Conservation (phyloP, 2,797 vertebrate genomes). For the Microctenopoma steveboyesi region DNA sequence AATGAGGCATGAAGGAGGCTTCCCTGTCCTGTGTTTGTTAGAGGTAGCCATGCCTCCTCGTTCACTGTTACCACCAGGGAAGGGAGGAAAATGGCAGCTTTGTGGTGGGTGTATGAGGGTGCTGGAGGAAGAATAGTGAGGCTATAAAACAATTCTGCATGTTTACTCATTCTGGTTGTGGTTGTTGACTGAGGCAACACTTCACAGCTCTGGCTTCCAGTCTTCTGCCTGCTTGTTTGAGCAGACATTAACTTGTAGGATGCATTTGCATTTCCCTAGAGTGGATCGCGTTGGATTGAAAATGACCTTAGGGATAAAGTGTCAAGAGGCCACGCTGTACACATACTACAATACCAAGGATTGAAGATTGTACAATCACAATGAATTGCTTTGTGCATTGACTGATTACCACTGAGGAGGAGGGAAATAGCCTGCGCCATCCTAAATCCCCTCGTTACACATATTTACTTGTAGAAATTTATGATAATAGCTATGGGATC, state of each 20-base stretch:
- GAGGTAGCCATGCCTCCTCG: slow-evolving; percentile 49
- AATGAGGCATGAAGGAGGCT: slow-evolving; percentile 85
- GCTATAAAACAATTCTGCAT: slow-evolving; percentile 32
- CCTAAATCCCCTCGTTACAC: slow-evolving; percentile 47
- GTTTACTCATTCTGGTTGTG: slow-evolving; percentile 46
- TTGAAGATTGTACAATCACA: slow-evolving; percentile 56
- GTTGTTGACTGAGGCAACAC: slow-evolving; percentile 56
- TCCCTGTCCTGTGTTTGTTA: slow-evolving; percentile 67
- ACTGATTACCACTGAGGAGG: slow-evolving; percentile 66
- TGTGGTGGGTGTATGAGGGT: not conserved
- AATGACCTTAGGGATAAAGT: slow-evolving; percentile 59
- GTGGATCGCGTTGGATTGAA: slow-evolving; percentile 56
- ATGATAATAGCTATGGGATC: slow-evolving; percentile 43
- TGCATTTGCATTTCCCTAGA: slow-evolving; percentile 48
- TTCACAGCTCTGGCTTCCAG: slow-evolving; percentile 43
- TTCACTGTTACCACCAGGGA: slow-evolving; percentile 52
- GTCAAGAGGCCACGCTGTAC: slow-evolving; percentile 59
- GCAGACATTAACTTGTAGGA: slow-evolving; percentile 46
- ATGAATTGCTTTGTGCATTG: slow-evolving; percentile 67
- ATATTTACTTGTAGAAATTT: slow-evolving; percentile 56
- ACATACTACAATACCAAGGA: slow-evolving; percentile 54
- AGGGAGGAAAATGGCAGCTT: slow-evolving; percentile 45
- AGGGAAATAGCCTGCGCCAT: slow-evolving; percentile 52
- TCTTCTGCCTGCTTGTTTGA: slow-evolving; percentile 32
- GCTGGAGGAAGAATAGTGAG: slow-evolving; percentile 20